phyloP scores from a whole-genome alignment of 2,113 vertebrate genomes.

The Taxidea taxus region DNA sequence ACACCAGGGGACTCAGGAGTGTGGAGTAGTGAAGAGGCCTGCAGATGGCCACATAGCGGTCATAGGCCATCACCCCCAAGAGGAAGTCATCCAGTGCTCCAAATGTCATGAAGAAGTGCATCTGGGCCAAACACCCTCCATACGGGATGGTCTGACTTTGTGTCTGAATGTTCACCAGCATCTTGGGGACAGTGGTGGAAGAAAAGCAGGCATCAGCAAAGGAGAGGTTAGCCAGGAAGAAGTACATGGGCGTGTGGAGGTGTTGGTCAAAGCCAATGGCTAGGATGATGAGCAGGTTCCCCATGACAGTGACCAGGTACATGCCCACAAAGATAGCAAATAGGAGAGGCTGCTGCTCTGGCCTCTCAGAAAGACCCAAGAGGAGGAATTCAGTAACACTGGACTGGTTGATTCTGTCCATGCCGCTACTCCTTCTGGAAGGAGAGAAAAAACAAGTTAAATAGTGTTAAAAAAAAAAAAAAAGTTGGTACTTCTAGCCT shows the following conservation, averaged over 20 bases:
- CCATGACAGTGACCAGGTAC: constrained; percentile 29
- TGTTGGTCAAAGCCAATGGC: not conserved
- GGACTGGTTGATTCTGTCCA: not conserved
- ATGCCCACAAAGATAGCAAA: constrained; percentile 17
- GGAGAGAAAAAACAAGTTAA: not conserved
- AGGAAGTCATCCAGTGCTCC: constrained; percentile 47
- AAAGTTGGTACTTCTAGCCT: not conserved
- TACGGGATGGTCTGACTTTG: not conserved
- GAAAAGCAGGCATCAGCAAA: constrained; percentile 37
- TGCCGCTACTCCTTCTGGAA: not conserved
- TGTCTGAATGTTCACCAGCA: constrained; percentile 45
- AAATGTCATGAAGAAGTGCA: constrained; percentile 47
- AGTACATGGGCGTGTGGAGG: constrained; percentile 40
- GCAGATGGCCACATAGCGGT: constrained; percentile 49
- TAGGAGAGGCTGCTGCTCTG: not conserved
- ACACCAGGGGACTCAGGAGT: not conserved
- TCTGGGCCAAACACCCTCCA: constrained; percentile 13
- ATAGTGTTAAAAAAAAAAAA: not conserved
- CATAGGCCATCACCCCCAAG: constrained; percentile 46
- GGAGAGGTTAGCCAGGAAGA: constrained; percentile 39
- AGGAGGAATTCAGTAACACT: constrained; percentile 40
- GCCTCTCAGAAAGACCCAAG: constrained; percentile 2
- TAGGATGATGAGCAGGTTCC: constrained; percentile 34
- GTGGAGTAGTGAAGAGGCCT: not conserved
- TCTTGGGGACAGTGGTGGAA: constrained; percentile 31